These are phyloP conservation scores for Psittacara wagleri DNA, from an alignment of 2,113 vertebrate genomes.

Conservation along the genomic window DNA sequence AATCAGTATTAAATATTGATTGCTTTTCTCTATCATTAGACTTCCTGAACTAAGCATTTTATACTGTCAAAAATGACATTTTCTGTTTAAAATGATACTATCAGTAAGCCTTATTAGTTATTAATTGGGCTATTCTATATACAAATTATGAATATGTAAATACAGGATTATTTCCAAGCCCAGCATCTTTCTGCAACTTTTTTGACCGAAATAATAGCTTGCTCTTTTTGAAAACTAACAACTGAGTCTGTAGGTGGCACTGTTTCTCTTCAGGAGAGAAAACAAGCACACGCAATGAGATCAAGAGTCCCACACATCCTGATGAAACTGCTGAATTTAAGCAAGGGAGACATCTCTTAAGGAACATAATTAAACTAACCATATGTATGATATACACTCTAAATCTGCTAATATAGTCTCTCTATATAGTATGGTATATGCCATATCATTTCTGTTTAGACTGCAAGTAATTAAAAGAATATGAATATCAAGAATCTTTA, in stretches of 20 bases:
- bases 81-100: background rate
- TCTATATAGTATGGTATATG: background rate
- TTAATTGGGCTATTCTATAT: background rate
- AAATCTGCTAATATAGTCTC: background rate
- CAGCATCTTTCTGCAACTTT: background rate
- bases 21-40: background rate
- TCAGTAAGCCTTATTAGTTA: background rate
- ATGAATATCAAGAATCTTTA: conserved; percentile 15
- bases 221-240: background rate
- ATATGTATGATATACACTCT: background rate
- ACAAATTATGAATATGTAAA: background rate
- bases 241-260: conserved; percentile 54
- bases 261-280: conserved; percentile 39
- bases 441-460: background rate
- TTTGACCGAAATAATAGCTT: background rate
- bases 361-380: background rate
- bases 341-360: background rate
- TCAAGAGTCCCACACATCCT: background rate
- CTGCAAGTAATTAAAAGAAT: background rate
- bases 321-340: background rate
- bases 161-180: background rate
- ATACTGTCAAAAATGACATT: background rate
- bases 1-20: background rate
- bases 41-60: background rate
- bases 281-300: background rate